These are phyloP conservation scores for Cebidichthys violaceus DNA, from an alignment of 2,113 vertebrate genomes.

Conservation along the genomic window DNA sequence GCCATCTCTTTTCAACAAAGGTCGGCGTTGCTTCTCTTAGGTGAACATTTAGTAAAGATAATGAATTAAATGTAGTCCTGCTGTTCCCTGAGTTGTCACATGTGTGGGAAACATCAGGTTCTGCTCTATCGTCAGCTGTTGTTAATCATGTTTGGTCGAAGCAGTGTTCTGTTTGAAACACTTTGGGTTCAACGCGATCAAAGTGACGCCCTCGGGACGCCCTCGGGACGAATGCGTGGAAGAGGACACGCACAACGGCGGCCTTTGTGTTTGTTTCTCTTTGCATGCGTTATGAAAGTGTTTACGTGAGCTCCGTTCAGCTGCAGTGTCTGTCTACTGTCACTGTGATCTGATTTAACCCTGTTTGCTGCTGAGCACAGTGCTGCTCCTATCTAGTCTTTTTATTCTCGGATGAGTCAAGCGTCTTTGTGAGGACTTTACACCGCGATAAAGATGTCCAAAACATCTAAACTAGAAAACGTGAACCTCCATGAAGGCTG, in stretches of 20 bases:
- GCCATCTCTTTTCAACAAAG: neutral
- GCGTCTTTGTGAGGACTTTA: neutral
- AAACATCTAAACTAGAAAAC: neutral
- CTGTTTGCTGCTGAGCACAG: neutral
- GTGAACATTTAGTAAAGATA: neutral
- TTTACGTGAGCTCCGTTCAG: conserved; percentile 25
- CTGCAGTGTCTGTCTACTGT: conserved; percentile 9
- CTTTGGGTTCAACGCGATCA: neutral
- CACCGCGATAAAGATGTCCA: neutral
- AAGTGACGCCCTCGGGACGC: neutral
- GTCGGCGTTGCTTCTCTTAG: neutral
- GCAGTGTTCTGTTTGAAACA: conserved; percentile 6
- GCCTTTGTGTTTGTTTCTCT: conserved; percentile 15
- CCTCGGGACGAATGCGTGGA: neutral
- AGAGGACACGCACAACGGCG: conserved; percentile 18
- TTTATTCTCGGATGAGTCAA: neutral
- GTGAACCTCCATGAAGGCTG: too few relatives aligned
- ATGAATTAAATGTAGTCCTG: neutral
- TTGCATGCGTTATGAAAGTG: neutral
- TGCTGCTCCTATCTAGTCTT: neutral
- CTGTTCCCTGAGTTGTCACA: neutral
- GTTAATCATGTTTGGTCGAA: conserved; percentile 4
- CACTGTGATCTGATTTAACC: neutral
- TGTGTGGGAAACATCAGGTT: conserved; percentile 13
- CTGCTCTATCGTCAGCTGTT: conserved; percentile 12